Percentiles rank a stretch among this genome's conserved stretches.
Evolutionary conservation across 2,888 invertebrate species (phyloP).

Genomic region (Hemicrepidius hirtus): DNA sequence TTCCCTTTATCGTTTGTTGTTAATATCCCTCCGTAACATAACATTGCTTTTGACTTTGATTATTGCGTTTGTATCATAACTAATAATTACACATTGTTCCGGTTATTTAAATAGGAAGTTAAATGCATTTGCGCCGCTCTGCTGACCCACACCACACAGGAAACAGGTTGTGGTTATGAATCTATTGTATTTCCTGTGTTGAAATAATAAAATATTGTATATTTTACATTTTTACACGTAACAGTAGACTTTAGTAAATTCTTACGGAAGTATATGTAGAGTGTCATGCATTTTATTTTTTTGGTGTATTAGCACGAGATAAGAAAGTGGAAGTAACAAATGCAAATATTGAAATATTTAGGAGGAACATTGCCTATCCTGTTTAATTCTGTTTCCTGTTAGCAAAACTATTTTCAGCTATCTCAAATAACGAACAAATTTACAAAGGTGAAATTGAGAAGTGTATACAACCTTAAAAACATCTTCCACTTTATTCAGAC

Average conservation of each 20-base stretch:
- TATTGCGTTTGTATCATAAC: slow-evolving; percentile 36
- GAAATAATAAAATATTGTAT: slow-evolving; percentile 37
- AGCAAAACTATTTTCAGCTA: background rate
- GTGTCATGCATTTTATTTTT: background rate
- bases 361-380: no score
- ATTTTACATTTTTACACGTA: no score
- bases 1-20: background rate
- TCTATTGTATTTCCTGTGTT: slow-evolving; percentile 48
- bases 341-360: no score
- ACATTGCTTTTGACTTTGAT: slow-evolving; percentile 1
- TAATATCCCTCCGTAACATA: background rate
- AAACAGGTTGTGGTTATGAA: slow-evolving; percentile 44
- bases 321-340: slow-evolving; percentile 10
- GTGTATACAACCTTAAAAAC: no score
- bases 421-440: no score
- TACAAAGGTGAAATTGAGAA: no score
- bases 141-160: slow-evolving; percentile 49
- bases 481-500: no score
- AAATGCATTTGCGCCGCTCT: slow-evolving; percentile 53
- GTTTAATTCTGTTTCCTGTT: background rate
- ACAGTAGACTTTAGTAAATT: no score
- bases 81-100: slow-evolving; percentile 52
- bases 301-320: slow-evolving; percentile 36
- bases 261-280: background rate
- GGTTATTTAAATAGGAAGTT: slow-evolving; percentile 55